A percentile compares a stretch with the other conserved stretches of the same genome.
Conservation (phyloP, 1,140 invertebrate species). For the Pantala flavescens region DNA sequence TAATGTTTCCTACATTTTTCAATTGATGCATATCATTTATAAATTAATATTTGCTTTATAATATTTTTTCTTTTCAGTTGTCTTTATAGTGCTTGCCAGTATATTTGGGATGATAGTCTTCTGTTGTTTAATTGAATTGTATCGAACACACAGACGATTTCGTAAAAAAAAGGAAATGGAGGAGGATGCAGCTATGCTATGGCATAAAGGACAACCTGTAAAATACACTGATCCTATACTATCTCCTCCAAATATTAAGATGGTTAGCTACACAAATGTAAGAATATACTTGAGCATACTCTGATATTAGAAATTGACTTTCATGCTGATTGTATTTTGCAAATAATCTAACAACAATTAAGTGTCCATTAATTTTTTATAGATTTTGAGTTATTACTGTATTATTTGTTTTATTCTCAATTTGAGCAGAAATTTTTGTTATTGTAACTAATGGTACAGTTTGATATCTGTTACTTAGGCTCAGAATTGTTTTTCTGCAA, state of each 20-base stretch:
- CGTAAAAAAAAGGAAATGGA: constrained; percentile 53
- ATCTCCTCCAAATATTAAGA: constrained; percentile 15
- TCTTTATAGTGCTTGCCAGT: constrained; percentile 29
- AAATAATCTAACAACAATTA: neutral
- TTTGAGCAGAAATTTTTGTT: too few species aligned
- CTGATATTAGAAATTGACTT: neutral
- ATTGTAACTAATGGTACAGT: too few species aligned
- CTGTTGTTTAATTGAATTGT: constrained; percentile 30
- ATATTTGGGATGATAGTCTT: constrained; percentile 29
- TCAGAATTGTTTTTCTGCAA: too few species aligned
- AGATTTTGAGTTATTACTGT: too few species aligned
- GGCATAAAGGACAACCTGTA: constrained; percentile 49
- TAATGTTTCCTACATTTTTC: too few species aligned
- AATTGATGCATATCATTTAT: too few species aligned
- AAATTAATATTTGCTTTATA: neutral
- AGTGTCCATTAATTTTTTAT: too few species aligned
- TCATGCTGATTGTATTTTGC: neutral
- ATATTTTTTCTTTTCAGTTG: constrained; percentile 24
- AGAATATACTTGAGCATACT: neutral
- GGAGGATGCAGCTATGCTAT: constrained; percentile 54
- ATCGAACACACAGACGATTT: constrained; percentile 34
- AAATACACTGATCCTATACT: constrained; percentile 18
- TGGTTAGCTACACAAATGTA: constrained; percentile 18
- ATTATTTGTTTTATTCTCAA: too few species aligned
- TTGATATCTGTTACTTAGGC: too few species aligned